A percentile compares a stretch with the other conserved stretches of the same genome.
phyloP scores from a whole-genome alignment of 2,797 vertebrate species.

The Orientallactaga sibirica region DNA sequence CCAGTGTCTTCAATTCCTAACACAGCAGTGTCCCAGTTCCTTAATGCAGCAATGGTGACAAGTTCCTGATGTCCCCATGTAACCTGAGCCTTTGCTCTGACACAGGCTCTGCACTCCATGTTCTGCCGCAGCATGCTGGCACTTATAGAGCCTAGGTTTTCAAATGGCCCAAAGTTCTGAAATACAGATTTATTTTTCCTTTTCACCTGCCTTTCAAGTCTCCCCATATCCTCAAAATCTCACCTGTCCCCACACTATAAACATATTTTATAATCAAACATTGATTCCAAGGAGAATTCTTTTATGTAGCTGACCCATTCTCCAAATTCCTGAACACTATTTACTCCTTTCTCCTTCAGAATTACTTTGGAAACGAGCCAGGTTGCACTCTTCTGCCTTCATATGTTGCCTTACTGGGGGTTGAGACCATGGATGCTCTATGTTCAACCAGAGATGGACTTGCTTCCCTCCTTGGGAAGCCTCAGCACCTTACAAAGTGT shows the following conservation, averaged over 20 bases:
- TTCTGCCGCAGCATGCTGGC: neutral
- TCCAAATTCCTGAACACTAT: neutral
- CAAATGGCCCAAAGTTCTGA: neutral
- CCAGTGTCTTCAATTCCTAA: neutral
- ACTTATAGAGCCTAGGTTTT: no score
- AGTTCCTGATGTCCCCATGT: neutral
- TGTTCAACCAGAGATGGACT: neutral
- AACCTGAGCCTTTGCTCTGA: neutral
- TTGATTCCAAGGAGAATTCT: neutral
- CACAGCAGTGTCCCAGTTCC: neutral
- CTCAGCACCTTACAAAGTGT: neutral
- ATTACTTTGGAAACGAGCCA: neutral
- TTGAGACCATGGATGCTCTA: neutral
- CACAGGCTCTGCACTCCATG: neutral
- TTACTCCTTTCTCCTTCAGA: neutral
- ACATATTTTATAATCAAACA: neutral
- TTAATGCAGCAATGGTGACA: neutral
- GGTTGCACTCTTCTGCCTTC: neutral
- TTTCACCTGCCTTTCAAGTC: neutral
- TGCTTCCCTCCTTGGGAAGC: neutral
- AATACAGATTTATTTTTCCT: neutral
- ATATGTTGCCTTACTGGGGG: neutral
- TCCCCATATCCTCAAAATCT: neutral
- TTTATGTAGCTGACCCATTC: neutral
- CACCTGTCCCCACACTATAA: neutral